These are phyloP conservation scores for Panopea generosa DNA, from an alignment of 2,888 invertebrate genomes.

Conservation along the genomic window DNA sequence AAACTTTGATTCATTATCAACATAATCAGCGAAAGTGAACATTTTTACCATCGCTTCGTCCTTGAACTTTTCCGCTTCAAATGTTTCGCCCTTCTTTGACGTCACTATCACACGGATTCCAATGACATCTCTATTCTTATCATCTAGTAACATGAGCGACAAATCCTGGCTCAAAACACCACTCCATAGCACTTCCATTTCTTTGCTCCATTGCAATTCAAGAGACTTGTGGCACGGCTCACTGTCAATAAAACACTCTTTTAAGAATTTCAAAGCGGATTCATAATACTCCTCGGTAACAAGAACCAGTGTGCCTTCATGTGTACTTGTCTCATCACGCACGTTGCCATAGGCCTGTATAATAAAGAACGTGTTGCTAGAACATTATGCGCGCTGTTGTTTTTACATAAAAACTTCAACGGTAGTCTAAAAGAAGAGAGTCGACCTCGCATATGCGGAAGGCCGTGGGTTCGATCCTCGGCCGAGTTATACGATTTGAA, in stretches of 20 bases:
- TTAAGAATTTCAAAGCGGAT: constrained; percentile 15
- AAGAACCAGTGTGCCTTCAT: not conserved
- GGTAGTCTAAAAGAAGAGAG: too few species aligned
- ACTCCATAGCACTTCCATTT: constrained; percentile 14
- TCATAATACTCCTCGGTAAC: constrained; percentile 32
- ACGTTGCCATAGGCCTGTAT: constrained; percentile 33
- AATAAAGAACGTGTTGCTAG: too few species aligned
- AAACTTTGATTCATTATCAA: constrained; percentile 25
- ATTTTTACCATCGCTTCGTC: not conserved
- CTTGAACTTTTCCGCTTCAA: constrained; percentile 3
- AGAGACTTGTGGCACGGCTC: constrained; percentile 24
- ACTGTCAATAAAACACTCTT: constrained; percentile 14
- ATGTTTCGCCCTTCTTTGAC: constrained; percentile 1
- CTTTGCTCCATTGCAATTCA: constrained; percentile 14
- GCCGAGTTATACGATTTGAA: too few species aligned
- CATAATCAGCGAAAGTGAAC: not conserved
- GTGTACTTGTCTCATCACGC: not conserved
- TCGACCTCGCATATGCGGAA: too few species aligned
- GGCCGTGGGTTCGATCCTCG: too few species aligned
- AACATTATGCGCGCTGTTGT: too few species aligned
- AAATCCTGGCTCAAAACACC: constrained; percentile 13
- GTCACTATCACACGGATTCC: constrained; percentile 20
- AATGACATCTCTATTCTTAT: constrained; percentile 25
- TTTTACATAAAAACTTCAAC: too few species aligned
- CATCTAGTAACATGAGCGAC: constrained; percentile 32